Evolutionary conservation across 2,888 invertebrate genomes (phyloP), one percentile per base, ranked within the genome.

Genomic region (Philhelius pedissequus): DNA sequence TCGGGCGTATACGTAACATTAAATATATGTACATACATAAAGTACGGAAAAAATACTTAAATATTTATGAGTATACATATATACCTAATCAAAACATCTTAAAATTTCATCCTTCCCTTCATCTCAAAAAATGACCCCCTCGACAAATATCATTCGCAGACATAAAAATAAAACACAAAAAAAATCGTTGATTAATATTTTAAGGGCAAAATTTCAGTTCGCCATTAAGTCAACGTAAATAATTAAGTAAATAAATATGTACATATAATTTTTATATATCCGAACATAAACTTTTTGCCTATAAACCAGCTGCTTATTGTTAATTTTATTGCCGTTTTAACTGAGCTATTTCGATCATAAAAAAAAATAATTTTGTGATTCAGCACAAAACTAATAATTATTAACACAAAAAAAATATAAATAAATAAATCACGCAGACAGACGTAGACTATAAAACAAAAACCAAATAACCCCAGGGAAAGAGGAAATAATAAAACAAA

Each of bases 301-400:
- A 40, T 62, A 73, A 62, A 62, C 38, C 71, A 48, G 60, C 45
- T 15, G 71, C 13, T 25, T 18, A 38, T 50, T 50, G 50, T 60
- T 73, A 64, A 77, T 68, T 77, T 73, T 76, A 81, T 76, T 81
- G 81, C 66, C 71, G 76, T 79, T 64, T 56, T 56, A 18, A 64
- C 22, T 52, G 32, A 35, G 66, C 48, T 40, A 60, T 35, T 66
- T 58, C 11, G n/a, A 9, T 58, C 35, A 20, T 56, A 30, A 18
- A 35, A 4, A 48, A 43, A 32, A 52, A 45, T n/a, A n/a, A 0
- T 45, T 58, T 25, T 38, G 15, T 73, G 64, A 71, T 25, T 56
- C 78, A 71, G 56, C 56, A 30, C 48, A 52, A 60, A 60, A 66
- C 9, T 56, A 32, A 66, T 48, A n/a, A 50, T 73, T 73, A 52